phyloP scores from a whole-genome alignment of 1,140 invertebrate species.

The Drosophila sp. region DNA sequence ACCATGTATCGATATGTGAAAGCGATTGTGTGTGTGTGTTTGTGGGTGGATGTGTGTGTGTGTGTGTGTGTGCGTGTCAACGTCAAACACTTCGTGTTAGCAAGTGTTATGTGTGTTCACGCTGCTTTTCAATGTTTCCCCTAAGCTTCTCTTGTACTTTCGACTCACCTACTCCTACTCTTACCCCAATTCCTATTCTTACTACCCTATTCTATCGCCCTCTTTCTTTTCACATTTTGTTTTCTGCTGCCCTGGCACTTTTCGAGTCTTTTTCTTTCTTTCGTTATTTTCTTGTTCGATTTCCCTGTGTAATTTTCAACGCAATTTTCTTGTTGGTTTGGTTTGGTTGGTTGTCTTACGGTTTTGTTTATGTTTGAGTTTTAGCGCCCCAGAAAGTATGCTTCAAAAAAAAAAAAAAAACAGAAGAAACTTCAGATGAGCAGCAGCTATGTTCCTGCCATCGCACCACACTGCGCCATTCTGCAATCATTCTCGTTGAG shows the following conservation, averaged over 20 bases:
- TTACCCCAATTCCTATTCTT: constrained; percentile 1
- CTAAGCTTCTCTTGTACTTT: not conserved
- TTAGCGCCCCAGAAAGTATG: constrained; percentile 32
- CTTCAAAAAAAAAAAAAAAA: constrained; percentile 20
- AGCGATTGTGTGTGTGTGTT: constrained; percentile 1
- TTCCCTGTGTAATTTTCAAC: constrained; percentile 47
- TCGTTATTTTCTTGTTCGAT: constrained; percentile 19
- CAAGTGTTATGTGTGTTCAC: constrained; percentile 53
- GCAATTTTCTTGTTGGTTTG: constrained; percentile 29
- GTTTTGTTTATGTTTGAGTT: constrained; percentile 49
- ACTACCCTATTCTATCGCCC: not conserved
- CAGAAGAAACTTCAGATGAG: constrained; percentile 9
- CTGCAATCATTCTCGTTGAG: not conserved
- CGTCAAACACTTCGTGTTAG: constrained; percentile 62
- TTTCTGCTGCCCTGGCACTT: constrained; percentile 55
- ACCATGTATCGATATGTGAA: constrained; percentile 5
- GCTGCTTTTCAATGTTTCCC: constrained; percentile 47
- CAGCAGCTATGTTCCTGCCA: not conserved
- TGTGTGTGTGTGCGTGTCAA: constrained; percentile 39
- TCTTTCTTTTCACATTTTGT: constrained; percentile 24
- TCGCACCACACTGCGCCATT: not conserved
- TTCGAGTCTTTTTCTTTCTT: constrained; percentile 24
- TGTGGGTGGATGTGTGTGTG: constrained; percentile 7
- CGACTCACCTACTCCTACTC: no score
- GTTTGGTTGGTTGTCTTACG: constrained; percentile 3